These are phyloP conservation scores for Suillia variegata DNA, from an alignment of 2,888 invertebrate species.

Conservation along the genomic window DNA sequence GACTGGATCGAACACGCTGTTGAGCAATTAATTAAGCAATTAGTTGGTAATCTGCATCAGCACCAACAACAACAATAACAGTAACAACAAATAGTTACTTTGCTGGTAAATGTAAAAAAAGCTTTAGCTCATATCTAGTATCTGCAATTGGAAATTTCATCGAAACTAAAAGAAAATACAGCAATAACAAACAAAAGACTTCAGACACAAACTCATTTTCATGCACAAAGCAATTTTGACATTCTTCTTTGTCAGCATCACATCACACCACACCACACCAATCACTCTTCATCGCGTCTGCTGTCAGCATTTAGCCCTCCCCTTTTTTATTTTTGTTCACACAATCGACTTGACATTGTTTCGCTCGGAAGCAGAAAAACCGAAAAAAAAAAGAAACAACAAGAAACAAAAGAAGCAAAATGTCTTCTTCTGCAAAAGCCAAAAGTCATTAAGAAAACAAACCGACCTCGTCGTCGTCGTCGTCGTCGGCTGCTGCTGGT, in stretches of 20 bases:
- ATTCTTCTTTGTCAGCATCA: background rate
- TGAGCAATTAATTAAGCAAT: conserved; percentile 27
- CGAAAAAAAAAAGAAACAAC: background rate
- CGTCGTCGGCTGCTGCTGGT: background rate
- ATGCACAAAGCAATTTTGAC: background rate
- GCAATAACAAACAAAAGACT: conserved; percentile 7
- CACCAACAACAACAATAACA: background rate
- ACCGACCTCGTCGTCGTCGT: background rate
- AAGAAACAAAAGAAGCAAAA: background rate
- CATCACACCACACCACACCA: conserved; percentile 6
- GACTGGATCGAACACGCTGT: conserved; percentile 8
- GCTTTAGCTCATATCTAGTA: too few relatives aligned
- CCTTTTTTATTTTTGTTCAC: conserved; percentile 10
- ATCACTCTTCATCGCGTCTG: conserved; percentile 12
- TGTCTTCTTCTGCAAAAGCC: conserved; percentile 13
- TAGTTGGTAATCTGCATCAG: conserved; percentile 18
- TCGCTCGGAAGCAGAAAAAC: background rate
- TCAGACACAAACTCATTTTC: conserved; percentile 7
- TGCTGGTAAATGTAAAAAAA: too few relatives aligned
- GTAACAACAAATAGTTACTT: background rate
- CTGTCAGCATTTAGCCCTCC: conserved; percentile 13
- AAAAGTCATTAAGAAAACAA: conserved; percentile 18
- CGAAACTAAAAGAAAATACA: too few relatives aligned
- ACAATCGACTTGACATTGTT: conserved; percentile 8
- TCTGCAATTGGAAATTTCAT: too few relatives aligned